Base-by-base conservation (phyloP, 2,797 vertebrate species). In the Sus cebifrons region DNA sequence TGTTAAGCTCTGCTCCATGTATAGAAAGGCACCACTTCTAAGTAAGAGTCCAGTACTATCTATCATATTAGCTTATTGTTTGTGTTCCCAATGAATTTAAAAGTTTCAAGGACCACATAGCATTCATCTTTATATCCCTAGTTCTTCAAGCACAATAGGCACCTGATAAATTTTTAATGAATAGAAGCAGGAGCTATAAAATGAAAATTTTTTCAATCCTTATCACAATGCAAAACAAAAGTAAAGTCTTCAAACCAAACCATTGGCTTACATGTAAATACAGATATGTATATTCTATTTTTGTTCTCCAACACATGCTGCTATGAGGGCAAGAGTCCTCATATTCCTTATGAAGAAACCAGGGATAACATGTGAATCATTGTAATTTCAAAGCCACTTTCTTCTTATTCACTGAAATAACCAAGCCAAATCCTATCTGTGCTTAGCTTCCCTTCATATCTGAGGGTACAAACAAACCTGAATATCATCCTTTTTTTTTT, bases 121-220 rank as follows among this genome's bases (percentile, higher is more conserved):
- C 68, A 87, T 84, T 97, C 32, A 87, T 54, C 91, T 91, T 58
- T 91, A 8, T 32, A 84, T 58, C 13, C 3, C 12, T 70, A 18
- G 23, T 86, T 15, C 10, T 36, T 86, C 13, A 71, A 81, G 65
- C 20, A 67, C 62, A 86, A 67, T 21, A 68, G 71, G 21, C 17
- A n/a, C 27, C 74, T 88, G 89, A 88, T n/a, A 89, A 29, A 78
- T 27, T 82, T 49, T 89, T 77, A 95, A 86, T 92, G 84, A 36
- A 52, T 71, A 32, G 44, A 5, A 49, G 44, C 8, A 58, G 40
- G 18, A 64, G 11, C 81, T 93, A 21, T 77, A 44, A 83, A 74
- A 49, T 36, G 27, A 81, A 79, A 71, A 15, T 58, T 67, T 15
- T 75, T 90, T 65, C 32, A 71, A 36, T n/a, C 14, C 12, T 82